Conservation (phyloP, 2,888 invertebrate genomes). For the Eristalinus sepulchralis region DNA sequence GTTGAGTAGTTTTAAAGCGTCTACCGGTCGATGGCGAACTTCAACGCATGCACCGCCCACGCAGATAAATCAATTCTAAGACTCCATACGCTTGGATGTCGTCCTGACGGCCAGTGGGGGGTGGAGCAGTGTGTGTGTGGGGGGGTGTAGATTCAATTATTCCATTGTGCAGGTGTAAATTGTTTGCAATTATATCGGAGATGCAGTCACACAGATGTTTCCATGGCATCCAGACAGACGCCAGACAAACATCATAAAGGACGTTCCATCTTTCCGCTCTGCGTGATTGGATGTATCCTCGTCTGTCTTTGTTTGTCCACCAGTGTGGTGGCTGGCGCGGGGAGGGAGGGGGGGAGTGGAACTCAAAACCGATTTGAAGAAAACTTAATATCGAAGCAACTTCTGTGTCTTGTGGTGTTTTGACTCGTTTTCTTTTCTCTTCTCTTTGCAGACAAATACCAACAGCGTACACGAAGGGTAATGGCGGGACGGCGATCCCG, state of each 20-base stretch:
- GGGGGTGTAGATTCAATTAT: conserved; percentile 51
- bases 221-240: conserved; percentile 28
- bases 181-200: conserved; percentile 46
- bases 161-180: conserved; percentile 52
- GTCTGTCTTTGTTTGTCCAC: neutral
- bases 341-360: neutral
- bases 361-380: neutral
- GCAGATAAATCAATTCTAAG: conserved; percentile 57
- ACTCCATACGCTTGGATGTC: conserved; percentile 27
- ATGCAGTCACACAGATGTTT: conserved; percentile 25
- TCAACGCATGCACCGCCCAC: neutral
- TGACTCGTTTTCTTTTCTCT: conserved; percentile 9
- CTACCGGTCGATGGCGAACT: neutral
- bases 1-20: conserved; percentile 6
- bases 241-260: conserved; percentile 3
- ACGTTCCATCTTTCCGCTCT: neutral
- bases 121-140: conserved; percentile 6
- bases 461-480: conserved; percentile 83
- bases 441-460: conserved; percentile 85
- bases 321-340: neutral
- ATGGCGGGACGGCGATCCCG: conserved; percentile 88
- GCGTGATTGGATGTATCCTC: neutral
- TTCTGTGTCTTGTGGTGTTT: conserved; percentile 24
- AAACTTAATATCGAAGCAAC: conserved; percentile 21
- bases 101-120: neutral